Evolutionary conservation across 1,140 invertebrate genomes (phyloP).

Genomic region (Cryptotermes secundus): DNA sequence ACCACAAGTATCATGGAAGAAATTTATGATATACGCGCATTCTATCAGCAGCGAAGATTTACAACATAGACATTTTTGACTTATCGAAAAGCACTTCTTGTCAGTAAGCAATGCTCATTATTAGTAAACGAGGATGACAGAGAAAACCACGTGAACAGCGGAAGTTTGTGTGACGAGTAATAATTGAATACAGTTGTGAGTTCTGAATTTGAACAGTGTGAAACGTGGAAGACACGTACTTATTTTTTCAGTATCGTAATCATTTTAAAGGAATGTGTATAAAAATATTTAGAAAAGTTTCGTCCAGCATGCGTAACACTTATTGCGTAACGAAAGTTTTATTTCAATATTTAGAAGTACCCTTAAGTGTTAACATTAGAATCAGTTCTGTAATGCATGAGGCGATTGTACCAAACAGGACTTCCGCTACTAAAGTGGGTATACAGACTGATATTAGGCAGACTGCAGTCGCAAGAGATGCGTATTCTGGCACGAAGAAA

Average conservation of each 20-base stretch:
- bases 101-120: no score
- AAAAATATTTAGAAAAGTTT: not conserved
- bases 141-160: no score
- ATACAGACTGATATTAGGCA: not conserved
- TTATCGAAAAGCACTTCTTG: no score
- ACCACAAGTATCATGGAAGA: no score
- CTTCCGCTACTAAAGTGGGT: not conserved
- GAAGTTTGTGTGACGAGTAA: not conserved
- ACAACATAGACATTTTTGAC: no score
- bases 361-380: not conserved
- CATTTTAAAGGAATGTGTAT: not conserved
- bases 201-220: not conserved
- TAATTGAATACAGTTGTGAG: not conserved
- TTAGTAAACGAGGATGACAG: no score
- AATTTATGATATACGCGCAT: no score
- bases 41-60: no score
- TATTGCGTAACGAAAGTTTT: not conserved
- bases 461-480: not conserved
- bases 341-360: not conserved
- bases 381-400: not conserved
- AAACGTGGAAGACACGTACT: not conserved
- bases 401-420: not conserved
- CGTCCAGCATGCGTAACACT: not conserved
- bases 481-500: not conserved
- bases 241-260: not conserved